phyloP scores from a whole-genome alignment of 1,140 invertebrate genomes.

The Trichonephila inaurata region DNA sequence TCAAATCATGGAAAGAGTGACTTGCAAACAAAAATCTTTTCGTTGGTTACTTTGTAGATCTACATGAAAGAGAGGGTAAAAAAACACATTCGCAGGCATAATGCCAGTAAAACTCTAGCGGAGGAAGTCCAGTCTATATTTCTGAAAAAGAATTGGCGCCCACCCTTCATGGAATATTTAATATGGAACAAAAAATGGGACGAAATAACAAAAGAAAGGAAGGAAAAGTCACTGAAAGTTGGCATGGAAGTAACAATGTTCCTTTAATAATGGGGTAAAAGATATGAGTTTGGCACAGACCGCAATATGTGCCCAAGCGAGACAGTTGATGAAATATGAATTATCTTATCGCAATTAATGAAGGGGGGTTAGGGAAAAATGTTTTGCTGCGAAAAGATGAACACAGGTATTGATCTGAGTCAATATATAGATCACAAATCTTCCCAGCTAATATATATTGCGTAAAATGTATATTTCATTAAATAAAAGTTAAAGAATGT shows the following conservation, averaged over 20 bases:
- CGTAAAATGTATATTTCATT: too few species aligned
- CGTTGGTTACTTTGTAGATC: not conserved
- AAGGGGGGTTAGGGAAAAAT: not conserved
- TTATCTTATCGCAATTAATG: not conserved
- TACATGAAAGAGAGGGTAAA: not conserved
- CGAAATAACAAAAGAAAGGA: not conserved
- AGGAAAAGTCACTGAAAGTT: not conserved
- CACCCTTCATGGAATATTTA: not conserved
- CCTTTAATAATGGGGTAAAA: not conserved
- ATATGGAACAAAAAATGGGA: not conserved
- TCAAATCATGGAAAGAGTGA: not conserved
- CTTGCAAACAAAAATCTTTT: not conserved
- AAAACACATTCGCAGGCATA: not conserved
- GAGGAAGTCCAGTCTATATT: not conserved
- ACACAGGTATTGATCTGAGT: not conserved
- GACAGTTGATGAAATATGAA: not conserved
- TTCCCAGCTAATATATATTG: too few species aligned
- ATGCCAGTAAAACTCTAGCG: not conserved
- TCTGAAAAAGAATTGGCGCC: not conserved
- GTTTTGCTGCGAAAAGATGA: not conserved
- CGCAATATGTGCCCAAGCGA: not conserved
- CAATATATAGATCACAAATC: too few species aligned
- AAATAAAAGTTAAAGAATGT: too few species aligned
- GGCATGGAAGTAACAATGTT: not conserved
- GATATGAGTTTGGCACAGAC: not conserved